Percentiles rank a stretch among this genome's conserved stretches.
Conservation (phyloP, 2,113 vertebrate species). For the Sminthopsis crassicaudata region DNA sequence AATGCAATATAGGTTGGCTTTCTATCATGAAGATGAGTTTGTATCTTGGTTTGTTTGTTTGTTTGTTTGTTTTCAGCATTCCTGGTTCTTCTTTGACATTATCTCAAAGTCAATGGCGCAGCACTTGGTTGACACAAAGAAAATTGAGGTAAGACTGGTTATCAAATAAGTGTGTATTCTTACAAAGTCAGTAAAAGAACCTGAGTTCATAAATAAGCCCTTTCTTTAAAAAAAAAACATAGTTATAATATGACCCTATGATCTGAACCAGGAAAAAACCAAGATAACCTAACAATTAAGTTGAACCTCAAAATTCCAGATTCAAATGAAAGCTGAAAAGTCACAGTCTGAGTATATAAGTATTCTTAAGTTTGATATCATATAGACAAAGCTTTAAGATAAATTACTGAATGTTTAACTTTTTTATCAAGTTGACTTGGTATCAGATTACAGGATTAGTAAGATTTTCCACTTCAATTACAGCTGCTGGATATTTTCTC, state of each 20-base stretch:
- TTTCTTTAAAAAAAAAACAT: not conserved
- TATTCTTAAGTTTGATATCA: not conserved
- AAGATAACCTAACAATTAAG: not conserved
- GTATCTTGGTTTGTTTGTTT: slow-evolving; percentile 27
- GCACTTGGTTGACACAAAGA: slow-evolving; percentile 91
- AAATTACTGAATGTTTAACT: not conserved
- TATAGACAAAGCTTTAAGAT: not conserved
- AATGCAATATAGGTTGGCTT: not conserved
- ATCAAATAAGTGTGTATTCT: not conserved
- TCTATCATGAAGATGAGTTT: not conserved
- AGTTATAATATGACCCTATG: not conserved
- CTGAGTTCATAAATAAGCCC: not conserved
- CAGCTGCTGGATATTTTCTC: not conserved
- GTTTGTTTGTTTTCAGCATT: slow-evolving; percentile 87
- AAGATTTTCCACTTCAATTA: not conserved
- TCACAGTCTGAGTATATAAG: not conserved
- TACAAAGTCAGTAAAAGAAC: not conserved
- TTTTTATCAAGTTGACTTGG: not conserved
- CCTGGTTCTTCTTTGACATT: slow-evolving; percentile 98
- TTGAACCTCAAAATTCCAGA: not conserved
- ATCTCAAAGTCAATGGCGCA: slow-evolving; percentile 98
- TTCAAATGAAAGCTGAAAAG: not conserved
- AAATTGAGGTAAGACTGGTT: slow-evolving; percentile 87
- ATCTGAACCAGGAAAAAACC: not conserved
- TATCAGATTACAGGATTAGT: not conserved